A percentile compares a stretch with the other conserved stretches of the same genome.
Evolutionary conservation across 2,888 invertebrate species (phyloP).

Genomic region (Tetragnatha montana): DNA sequence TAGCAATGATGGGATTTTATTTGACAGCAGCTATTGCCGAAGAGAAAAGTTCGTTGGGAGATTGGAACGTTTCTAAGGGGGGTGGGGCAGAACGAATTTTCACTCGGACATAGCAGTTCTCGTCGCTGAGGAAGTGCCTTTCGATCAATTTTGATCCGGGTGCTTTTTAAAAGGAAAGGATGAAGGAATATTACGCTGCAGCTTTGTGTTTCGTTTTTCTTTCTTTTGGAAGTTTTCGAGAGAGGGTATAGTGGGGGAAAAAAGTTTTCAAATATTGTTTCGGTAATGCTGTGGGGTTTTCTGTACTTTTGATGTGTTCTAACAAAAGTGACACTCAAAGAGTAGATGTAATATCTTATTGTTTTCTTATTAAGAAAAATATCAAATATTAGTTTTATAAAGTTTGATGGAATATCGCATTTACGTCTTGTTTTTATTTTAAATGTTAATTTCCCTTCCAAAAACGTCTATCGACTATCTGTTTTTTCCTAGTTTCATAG

Average conservation of each 20-base stretch:
- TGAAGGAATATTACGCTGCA: constrained; percentile 26
- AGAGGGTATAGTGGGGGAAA: background rate
- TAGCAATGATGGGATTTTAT: constrained; percentile 50
- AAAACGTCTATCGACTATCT: too few species aligned
- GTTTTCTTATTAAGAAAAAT: too few species aligned
- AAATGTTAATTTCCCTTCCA: too few species aligned
- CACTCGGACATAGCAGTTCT: constrained; percentile 48
- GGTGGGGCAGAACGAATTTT: constrained; percentile 28
- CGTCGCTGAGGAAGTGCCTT: background rate
- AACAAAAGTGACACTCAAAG: background rate
- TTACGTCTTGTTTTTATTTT: too few species aligned
- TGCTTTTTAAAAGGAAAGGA: constrained; percentile 6
- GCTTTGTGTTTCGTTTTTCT: background rate
- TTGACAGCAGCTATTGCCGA: constrained; percentile 41
- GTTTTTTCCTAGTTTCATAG: too few species aligned
- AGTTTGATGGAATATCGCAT: too few species aligned
- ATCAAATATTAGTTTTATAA: too few species aligned
- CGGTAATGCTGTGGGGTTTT: background rate
- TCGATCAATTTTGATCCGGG: constrained; percentile 41
- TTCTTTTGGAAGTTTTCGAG: background rate
- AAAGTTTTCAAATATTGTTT: background rate
- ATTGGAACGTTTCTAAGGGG: constrained; percentile 6
- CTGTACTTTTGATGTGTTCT: background rate
- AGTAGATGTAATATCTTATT: background rate
- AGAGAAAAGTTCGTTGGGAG: constrained; percentile 44